These are phyloP conservation scores for Chymomyza caudatula DNA, from an alignment of 2,888 invertebrate genomes.

Conservation along the genomic window DNA sequence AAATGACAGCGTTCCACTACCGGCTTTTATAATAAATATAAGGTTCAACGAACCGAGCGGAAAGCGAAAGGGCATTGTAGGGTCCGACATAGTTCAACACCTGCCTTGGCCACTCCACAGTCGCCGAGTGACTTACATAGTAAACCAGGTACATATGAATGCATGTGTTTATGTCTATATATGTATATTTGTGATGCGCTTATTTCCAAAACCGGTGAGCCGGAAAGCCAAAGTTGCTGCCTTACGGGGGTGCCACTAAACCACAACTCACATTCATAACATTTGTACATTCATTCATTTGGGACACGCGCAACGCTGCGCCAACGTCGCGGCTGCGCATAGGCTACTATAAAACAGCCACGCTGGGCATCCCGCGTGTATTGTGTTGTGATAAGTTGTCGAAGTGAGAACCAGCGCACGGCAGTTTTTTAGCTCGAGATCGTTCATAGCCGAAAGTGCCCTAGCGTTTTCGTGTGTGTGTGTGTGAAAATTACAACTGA, in stretches of 20 bases:
- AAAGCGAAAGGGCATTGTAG: conserved; percentile 47
- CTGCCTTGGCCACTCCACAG: neutral
- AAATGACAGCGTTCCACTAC: too few species aligned
- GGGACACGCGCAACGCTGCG: conserved; percentile 4
- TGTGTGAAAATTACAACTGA: conserved; percentile 10
- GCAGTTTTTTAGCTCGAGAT: neutral
- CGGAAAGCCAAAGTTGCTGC: conserved; percentile 57
- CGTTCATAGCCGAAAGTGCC: neutral
- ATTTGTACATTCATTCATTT: neutral
- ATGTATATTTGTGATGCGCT: conserved; percentile 24
- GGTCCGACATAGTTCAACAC: conserved; percentile 34
- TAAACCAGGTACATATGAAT: conserved; percentile 12
- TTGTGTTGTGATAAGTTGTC: conserved; percentile 54
- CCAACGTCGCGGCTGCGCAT: conserved; percentile 39
- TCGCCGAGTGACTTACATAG: conserved; percentile 1
- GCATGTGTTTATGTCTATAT: conserved; percentile 7
- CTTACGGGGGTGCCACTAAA: neutral
- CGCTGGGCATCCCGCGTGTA: conserved; percentile 55
- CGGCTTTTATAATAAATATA: too few species aligned
- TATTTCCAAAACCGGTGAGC: conserved; percentile 43
- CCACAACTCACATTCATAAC: neutral
- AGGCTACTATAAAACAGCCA: conserved; percentile 58
- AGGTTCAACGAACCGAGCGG: conserved; percentile 53
- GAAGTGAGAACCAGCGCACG: conserved; percentile 29
- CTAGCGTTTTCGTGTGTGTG: neutral